Base-by-base conservation (phyloP, 1,140 invertebrate species). In the Cotesia vestalis region DNA sequence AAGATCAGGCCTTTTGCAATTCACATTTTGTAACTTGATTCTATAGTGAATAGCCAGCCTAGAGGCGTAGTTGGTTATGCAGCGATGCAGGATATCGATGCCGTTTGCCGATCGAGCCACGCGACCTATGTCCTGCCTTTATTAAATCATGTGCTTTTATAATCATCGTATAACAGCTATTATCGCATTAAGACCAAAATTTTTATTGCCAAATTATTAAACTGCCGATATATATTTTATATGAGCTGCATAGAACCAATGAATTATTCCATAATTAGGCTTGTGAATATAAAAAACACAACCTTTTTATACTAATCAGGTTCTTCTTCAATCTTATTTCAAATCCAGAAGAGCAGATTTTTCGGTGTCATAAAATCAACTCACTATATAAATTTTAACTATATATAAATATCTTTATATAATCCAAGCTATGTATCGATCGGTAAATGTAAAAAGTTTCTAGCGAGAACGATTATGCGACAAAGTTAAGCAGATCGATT, bases 1-100 rank as follows among this genome's bases (percentile, higher is more conserved):
- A 72, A 72, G 63, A 72, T 53, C 62, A 57, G 71, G 55, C 63
- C 71, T 72, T 72, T 72, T 72, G 71, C 71, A 72, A 72, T 62
- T 52, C 46, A 38, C 40, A 55, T 81, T 83, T 82, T 82, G 75
- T 80, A 81, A 84, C 78, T 81, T 76, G 77, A 83, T 79, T 83
- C 78, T 76, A 51, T 73, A 68, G 75, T 72, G 70, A 66, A 63
- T 63, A 77, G 69, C 73, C 64, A 64, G 71, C 71, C 71, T 72
- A 67, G 63, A 71, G 61, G 64, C 40, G 53, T 66, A 71, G 72
- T 76, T 70, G 69, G 70, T 73, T 70, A 75, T 71, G 74, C 71
- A 75, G 73, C 62, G 63, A 71, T 63, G 69, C 76, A 59, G 60
- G 53, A 69, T 72, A 70, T 75, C 74, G 70, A 75, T 71, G 71